Evolutionary conservation across 2,888 invertebrate genomes (phyloP), one percentile per base, ranked within the genome.

Genomic region (Bruchidius siliquastri): DNA sequence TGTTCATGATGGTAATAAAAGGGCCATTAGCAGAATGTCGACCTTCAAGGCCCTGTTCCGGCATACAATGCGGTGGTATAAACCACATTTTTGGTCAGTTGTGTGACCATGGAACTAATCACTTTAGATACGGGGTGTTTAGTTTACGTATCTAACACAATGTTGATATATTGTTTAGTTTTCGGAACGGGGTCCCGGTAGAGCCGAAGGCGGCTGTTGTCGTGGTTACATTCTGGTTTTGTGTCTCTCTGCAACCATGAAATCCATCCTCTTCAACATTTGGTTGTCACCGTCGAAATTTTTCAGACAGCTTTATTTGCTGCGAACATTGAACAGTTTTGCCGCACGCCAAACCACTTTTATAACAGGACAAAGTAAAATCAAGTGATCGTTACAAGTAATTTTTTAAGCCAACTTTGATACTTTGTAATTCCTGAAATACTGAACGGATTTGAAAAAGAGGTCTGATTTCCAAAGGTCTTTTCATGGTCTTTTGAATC

Each of bases 21-120:
- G 21, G 72, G 22, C 74, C 74, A 73, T 74, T 74, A 73, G 71
- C 67, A 74, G 70, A 73, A 32, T 71, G 71, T 71, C 32, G 74
- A 68, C 74, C 74, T 73, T 73, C 68, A 68, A 67, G 72, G 71
- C 73, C 73, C 74, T 76, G 72, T 68, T 21, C 74, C 74, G 8
- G 13, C 13, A 13, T 13, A 49, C 49, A 49, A 49, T 49, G 49
- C 49, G 49, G 49, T 49, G 72, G 73, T 77, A 80, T 80, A 80
- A 81, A 81, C 81, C 81, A 72, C 81, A 81, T 78, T 79, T 80
- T 71, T 80, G 81, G 81, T 79, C 76, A 78, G 72, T 79, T 78
- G 78, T 77, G 79, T 80, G 79, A 77, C 75, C 75, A 73, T 76
- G 73, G 79, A 79, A 80, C 82, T 72, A 80, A 81, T 81, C 70